Evolutionary conservation across 30 jellyfish, hydroid and myxozoan species (phyloP), one percentile per base, ranked within the genome.

Genomic region (Hydractinia symbiolongicarpus): DNA sequence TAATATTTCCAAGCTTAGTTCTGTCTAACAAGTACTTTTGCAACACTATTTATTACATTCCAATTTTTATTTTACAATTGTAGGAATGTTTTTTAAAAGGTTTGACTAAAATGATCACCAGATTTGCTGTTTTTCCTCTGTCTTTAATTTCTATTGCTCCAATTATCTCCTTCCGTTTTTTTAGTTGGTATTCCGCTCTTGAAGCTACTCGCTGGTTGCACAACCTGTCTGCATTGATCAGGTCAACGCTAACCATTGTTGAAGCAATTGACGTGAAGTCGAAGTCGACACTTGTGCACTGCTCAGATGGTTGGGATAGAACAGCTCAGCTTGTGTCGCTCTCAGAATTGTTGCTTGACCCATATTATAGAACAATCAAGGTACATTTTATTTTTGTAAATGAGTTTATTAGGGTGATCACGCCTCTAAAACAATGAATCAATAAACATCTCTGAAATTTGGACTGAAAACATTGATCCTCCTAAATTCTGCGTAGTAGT

Each of bases 251-350:
- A 15, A 72, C 76, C 51, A 78, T 90, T 55, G 97, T 90, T 3
- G 88, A 86, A 61, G 93, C 93, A 9, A 82, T 90, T 17, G 87
- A 85, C 55, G 69, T 68, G 49, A 91, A 79, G n/a, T 81, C 84
- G 4, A 88, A 77, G 40, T 90, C 97, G 1, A 93, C 82, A 9
- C 79, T 91, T 81, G 96, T 91, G 7, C 98, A 91, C 81, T 91
- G 98, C 81, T 82, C 98, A 5, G 98, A 91, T 80, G 98, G 98
- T 5, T 91, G 98, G 98, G 98, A 91, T 78, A 81, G 98, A 21
- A 91, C 98, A 11, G 83, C 98, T 1, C 98, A 91, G 55, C 66
- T 91, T 19, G 96, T 83, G 10, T 81, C 98, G 7, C 81, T 91
- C 7, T 88, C 96, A 13, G 93, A 91, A 79, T 67, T 91, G 16